Base-by-base conservation (phyloP, 2,888 invertebrate species). In the Latrodectus elegans region DNA sequence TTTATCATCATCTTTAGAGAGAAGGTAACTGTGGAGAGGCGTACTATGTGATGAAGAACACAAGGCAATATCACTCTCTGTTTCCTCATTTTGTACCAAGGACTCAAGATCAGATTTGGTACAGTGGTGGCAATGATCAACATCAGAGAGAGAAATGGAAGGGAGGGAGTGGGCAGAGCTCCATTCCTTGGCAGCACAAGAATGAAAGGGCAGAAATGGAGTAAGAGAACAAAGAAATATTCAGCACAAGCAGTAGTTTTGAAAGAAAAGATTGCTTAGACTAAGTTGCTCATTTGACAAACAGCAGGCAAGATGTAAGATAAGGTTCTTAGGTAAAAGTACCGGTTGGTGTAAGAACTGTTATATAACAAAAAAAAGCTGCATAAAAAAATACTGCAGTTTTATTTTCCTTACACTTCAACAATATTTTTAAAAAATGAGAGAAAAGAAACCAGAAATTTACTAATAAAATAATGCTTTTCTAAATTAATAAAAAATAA, bases 171-270 rank as follows among this genome's bases (percentile, higher is more conserved):
- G 85, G 79, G 65, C 84, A 77, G 83, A 84, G 74, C 82, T 86
- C 89, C 85, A 77, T 75, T 86, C 89, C 85, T 89, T 74, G 78
- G 89, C 89, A 89, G 89, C 89, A 85, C 82, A 88, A 88, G 88
- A 88, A 84, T 75, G 82, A 74, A 65, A 67, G 73, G 79, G 72
- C 17, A 85, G 79, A 79, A 26, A 84, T 67, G 78, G 60, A 80
- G 49, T 76, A 65, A 84, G 75, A 80, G 70, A 86, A 71, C 22
- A 49, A 65, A 74, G 52, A 74, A 65, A 49, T 73, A 60, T 51
- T 60, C 67, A 65, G 67, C 49, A 65, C 15, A 38, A 60, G 60
- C 60, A 60, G n/a, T 60, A n/a, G 60, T 60, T 15, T 15, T 60
- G n/a, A 71, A 71, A 38, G 38, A 38, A 38, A 38, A 38, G 38